These are phyloP conservation scores for Falco naumanni DNA, from an alignment of 2,797 vertebrate genomes.

Conservation along the genomic window DNA sequence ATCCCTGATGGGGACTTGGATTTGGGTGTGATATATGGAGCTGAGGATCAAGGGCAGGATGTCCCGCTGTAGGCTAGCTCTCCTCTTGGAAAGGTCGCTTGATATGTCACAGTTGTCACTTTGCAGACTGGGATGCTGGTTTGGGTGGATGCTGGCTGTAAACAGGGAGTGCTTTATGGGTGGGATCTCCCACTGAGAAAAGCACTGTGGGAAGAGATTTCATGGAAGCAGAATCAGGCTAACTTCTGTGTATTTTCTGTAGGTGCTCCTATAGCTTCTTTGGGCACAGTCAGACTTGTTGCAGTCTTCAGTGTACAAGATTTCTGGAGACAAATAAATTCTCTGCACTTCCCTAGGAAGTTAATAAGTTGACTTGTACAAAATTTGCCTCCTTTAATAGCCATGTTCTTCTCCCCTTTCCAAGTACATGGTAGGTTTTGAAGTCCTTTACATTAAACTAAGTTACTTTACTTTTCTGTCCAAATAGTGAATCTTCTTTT, in stretches of 20 bases:
- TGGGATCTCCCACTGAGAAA: not conserved
- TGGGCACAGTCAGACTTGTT: not conserved
- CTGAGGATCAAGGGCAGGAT: not conserved
- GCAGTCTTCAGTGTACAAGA: not conserved
- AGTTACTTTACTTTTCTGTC: not conserved
- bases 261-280: not conserved
- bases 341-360: not conserved
- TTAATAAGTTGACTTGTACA: not conserved
- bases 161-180: not conserved
- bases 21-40: not conserved
- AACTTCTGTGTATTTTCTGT: not conserved
- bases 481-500: not conserved
- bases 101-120: not conserved
- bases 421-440: not conserved
- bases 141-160: not conserved
- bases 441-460: not conserved
- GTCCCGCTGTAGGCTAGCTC: not conserved
- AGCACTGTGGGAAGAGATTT: not conserved
- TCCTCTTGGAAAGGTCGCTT: not conserved
- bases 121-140: not conserved
- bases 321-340: not conserved
- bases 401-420: not conserved
- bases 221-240: not conserved
- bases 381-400: not conserved
- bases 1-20: not conserved